phyloP scores from a whole-genome alignment of 2,797 vertebrate genomes.

The Allobates femoralis region DNA sequence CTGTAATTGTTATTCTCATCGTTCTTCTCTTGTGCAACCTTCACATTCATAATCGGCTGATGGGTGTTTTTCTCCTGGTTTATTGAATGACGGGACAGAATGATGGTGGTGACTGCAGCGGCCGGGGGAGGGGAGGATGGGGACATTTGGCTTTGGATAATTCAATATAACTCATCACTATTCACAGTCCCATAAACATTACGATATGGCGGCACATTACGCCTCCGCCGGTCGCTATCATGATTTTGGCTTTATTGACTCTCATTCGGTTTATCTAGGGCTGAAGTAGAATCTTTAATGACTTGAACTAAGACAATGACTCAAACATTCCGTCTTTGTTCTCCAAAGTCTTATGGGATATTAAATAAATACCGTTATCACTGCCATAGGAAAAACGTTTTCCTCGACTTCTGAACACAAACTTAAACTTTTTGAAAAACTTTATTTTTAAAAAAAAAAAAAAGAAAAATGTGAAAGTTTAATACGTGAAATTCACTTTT shows the following conservation, averaged over 20 bases:
- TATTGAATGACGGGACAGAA: conserved; percentile 15
- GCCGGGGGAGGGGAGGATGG: background rate
- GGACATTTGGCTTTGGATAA: conserved; percentile 47
- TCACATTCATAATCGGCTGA: conserved; percentile 60
- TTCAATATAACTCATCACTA: conserved; percentile 36
- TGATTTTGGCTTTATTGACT: background rate
- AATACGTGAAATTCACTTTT: conserved; percentile 10
- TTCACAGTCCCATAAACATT: background rate
- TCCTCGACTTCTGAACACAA: background rate
- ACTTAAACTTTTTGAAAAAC: background rate
- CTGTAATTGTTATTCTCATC: conserved; percentile 63
- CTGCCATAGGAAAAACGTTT: no score
- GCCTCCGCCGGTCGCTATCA: no score
- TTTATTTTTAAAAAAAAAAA: background rate
- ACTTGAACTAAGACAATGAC: background rate
- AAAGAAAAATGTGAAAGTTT: background rate
- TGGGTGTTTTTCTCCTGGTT: conserved; percentile 23
- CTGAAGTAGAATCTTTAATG: background rate
- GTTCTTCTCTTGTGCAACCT: conserved; percentile 58
- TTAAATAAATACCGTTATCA: no score
- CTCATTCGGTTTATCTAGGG: background rate
- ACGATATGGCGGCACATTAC: background rate
- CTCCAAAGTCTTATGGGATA: no score
- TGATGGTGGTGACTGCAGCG: background rate
- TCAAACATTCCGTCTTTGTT: background rate